These are phyloP conservation scores for Drosophila meridiana DNA, from an alignment of 2,888 invertebrate species.

Conservation along the genomic window DNA sequence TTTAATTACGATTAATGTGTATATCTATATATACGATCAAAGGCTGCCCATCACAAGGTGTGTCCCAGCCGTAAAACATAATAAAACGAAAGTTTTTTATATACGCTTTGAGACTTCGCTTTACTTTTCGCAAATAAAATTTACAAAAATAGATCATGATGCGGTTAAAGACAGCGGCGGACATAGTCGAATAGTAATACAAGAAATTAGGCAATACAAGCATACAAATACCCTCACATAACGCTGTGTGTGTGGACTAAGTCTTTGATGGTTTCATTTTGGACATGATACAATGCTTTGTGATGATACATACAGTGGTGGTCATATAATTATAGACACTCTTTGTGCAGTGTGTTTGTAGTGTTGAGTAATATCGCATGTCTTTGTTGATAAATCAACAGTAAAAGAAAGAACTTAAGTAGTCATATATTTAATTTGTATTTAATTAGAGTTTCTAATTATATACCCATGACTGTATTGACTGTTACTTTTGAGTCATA, in stretches of 20 bases:
- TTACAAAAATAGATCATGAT: constrained; percentile 78
- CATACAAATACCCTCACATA: constrained; percentile 21
- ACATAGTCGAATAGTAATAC: constrained; percentile 47
- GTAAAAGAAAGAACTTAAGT: background rate
- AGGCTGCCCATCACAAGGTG: constrained; percentile 67
- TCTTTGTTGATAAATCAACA: background rate
- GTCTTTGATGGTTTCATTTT: background rate
- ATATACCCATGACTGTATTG: background rate
- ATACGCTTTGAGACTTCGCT: constrained; percentile 39
- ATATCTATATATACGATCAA: constrained; percentile 58
- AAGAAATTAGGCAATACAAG: background rate
- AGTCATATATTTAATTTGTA: background rate
- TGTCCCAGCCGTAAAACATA: constrained; percentile 63
- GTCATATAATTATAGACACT: background rate
- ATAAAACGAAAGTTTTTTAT: constrained; percentile 65
- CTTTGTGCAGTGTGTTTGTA: background rate
- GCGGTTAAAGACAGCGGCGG: constrained; percentile 55
- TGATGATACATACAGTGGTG: background rate
- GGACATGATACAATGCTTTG: background rate
- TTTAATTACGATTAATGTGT: constrained; percentile 62
- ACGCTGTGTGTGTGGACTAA: background rate
- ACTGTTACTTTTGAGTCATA: no score
- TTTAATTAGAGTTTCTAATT: background rate
- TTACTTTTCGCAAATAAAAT: constrained; percentile 66
- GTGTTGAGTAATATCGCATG: background rate